phyloP scores from a whole-genome alignment of 2,888 invertebrate genomes.

The Rhagophthalmus giganteus region DNA sequence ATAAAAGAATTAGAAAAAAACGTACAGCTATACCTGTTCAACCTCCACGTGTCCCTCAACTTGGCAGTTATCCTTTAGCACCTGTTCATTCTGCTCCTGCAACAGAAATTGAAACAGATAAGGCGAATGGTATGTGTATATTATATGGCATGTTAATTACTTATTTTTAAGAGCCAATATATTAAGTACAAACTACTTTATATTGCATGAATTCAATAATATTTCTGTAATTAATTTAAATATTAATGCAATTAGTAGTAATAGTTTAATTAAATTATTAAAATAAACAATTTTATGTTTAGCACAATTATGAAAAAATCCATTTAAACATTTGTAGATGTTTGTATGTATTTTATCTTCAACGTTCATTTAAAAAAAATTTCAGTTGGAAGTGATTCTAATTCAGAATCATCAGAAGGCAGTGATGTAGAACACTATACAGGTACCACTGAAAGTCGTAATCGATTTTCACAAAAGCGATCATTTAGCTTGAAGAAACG shows the following conservation, averaged over 20 bases:
- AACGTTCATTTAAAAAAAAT: slow-evolving; percentile 6
- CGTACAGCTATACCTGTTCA: slow-evolving; percentile 82
- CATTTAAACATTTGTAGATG: too few species aligned
- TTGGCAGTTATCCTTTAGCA: slow-evolving; percentile 53
- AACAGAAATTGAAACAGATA: slow-evolving; percentile 48
- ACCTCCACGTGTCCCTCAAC: slow-evolving; percentile 77
- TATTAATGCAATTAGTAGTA: too few species aligned
- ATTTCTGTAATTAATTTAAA: too few species aligned
- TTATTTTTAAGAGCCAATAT: too few species aligned
- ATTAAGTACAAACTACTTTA: too few species aligned
- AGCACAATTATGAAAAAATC: too few species aligned
- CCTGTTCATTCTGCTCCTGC: slow-evolving; percentile 48
- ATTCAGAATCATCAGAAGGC: slow-evolving; percentile 53
- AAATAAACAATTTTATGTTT: too few species aligned
- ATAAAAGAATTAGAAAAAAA: slow-evolving; percentile 74
- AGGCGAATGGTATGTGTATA: slow-evolving; percentile 49
- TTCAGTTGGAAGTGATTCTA: slow-evolving; percentile 51
- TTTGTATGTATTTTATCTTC: too few species aligned
- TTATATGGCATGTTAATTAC: too few species aligned
- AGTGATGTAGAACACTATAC: slow-evolving; percentile 51
- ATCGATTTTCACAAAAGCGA: slow-evolving; percentile 54
- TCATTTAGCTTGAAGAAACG: slow-evolving; percentile 56
- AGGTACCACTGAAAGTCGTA: slow-evolving; percentile 45
- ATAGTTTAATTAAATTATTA: too few species aligned
- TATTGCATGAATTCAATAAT: too few species aligned